Evolutionary conservation across 1,140 invertebrate species (phyloP).

Genomic region (Chelonus insularis): DNA sequence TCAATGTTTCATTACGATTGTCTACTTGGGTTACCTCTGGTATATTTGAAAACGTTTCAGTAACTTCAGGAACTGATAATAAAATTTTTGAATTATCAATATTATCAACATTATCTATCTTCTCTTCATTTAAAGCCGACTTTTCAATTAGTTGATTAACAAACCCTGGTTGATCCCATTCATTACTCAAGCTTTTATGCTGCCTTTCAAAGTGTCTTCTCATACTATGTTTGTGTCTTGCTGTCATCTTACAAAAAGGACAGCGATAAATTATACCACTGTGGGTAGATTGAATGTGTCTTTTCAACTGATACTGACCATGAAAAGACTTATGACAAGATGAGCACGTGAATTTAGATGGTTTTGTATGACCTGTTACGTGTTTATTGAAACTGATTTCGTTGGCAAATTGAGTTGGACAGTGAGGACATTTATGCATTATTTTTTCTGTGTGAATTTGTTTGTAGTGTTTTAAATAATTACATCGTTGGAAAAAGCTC

Average conservation of each 20-base stretch:
- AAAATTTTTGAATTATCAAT: background rate
- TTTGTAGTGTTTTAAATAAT: conserved; percentile 52
- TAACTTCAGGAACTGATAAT: background rate
- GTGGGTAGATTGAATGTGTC: conserved; percentile 54
- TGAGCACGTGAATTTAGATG: conserved; percentile 29
- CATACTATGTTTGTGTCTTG: conserved; percentile 50
- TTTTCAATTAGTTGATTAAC: conserved; percentile 32
- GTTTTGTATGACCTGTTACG: conserved; percentile 28
- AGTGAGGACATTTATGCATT: conserved; percentile 38
- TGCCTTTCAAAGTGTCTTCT: conserved; percentile 56
- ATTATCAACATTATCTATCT: background rate
- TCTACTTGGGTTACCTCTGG: background rate
- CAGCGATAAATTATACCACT: conserved; percentile 57
- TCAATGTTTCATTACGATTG: background rate
- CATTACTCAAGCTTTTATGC: conserved; percentile 41
- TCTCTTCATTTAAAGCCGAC: background rate
- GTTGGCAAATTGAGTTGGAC: conserved; percentile 32
- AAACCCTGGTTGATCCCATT: conserved; percentile 38
- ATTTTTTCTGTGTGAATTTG: conserved; percentile 51
- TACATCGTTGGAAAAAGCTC: conserved; percentile 53
- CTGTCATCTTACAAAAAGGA: conserved; percentile 52
- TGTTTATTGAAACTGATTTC: conserved; percentile 32
- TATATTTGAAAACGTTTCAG: conserved; percentile 5
- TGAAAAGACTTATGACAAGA: conserved; percentile 57
- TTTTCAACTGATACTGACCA: conserved; percentile 52